A percentile compares a stretch with the other conserved stretches of the same genome.
phyloP scores from a whole-genome alignment of 2,888 invertebrate species.

The Dusona sp. region DNA sequence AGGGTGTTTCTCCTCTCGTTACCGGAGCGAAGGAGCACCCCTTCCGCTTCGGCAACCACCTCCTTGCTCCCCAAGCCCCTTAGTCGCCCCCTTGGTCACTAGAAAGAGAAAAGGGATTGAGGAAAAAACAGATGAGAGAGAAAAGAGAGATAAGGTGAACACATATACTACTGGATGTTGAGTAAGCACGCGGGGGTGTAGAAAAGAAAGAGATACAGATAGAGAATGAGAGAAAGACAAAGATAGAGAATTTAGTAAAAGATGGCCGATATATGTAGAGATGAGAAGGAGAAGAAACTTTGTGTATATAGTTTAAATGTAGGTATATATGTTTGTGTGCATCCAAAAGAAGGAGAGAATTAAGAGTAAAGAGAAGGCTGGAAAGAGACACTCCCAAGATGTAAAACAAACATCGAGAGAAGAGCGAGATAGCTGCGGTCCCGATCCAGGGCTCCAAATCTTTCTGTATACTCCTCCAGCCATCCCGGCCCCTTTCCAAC shows the following conservation, averaged over 20 bases:
- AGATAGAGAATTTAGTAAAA: conserved; percentile 60
- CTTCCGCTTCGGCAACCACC: conserved; percentile 18
- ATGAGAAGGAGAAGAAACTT: conserved; percentile 59
- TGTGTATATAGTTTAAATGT: conserved; percentile 46
- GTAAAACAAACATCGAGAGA: conserved; percentile 72
- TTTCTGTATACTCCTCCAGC: conserved; percentile 62
- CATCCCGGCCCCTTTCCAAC: conserved; percentile 40
- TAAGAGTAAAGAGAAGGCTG: conserved; percentile 66
- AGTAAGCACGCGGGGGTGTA: conserved; percentile 67
- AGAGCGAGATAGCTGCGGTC: conserved; percentile 72
- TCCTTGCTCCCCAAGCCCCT: conserved; percentile 5
- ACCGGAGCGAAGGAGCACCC: conserved; percentile 79
- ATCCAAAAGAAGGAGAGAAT: conserved; percentile 52
- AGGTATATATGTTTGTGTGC: conserved; percentile 39
- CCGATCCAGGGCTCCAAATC: conserved; percentile 76
- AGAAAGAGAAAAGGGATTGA: conserved; percentile 62
- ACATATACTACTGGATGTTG: conserved; percentile 59
- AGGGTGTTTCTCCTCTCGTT: conserved; percentile 85
- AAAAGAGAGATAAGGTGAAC: conserved; percentile 71
- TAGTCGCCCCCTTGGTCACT: conserved; percentile 17
- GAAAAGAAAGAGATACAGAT: conserved; percentile 29
- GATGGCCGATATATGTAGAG: conserved; percentile 60
- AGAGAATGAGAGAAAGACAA: conserved; percentile 70
- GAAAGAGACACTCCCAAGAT: conserved; percentile 66
- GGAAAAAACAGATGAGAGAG: conserved; percentile 72